Percentiles rank a stretch among this genome's conserved stretches.
These are phyloP conservation scores for Apis laboriosa DNA, from an alignment of 1,140 invertebrate species.

Conservation along the genomic window DNA sequence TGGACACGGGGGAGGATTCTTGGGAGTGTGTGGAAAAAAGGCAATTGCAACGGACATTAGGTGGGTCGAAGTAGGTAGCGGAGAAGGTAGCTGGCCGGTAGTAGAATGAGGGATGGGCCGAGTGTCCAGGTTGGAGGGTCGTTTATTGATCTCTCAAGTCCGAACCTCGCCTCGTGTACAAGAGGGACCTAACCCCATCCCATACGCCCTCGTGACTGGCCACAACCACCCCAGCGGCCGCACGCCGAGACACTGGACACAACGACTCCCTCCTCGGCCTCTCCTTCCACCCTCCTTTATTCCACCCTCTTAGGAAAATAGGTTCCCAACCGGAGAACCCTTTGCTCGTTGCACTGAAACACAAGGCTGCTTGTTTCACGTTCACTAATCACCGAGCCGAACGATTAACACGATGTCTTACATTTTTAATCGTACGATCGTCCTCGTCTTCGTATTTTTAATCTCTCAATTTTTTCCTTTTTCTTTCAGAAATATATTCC, in stretches of 20 bases:
- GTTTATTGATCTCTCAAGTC: slow-evolving; percentile 82
- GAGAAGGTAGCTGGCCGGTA: slow-evolving; percentile 65
- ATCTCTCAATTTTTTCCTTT: no score
- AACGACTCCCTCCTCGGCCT: slow-evolving; percentile 73
- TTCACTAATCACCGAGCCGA: background rate
- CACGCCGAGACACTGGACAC: slow-evolving; percentile 79
- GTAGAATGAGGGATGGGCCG: slow-evolving; percentile 71
- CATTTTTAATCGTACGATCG: background rate
- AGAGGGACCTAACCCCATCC: slow-evolving; percentile 78
- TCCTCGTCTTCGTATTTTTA: no score
- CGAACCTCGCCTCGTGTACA: slow-evolving; percentile 78
- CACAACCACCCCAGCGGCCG: slow-evolving; percentile 77
- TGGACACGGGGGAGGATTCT: background rate
- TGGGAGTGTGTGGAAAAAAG: slow-evolving; percentile 28
- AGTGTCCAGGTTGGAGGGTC: slow-evolving; percentile 80
- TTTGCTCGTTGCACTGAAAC: slow-evolving; percentile 55
- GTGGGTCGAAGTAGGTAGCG: slow-evolving; percentile 51
- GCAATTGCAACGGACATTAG: slow-evolving; percentile 51
- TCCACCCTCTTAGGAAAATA: slow-evolving; percentile 74
- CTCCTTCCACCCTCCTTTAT: slow-evolving; percentile 60
- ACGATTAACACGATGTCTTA: background rate
- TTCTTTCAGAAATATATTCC: no score
- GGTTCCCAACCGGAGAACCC: slow-evolving; percentile 74
- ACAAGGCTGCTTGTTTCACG: background rate
- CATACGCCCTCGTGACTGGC: slow-evolving; percentile 78